Conservation (phyloP, 1,140 invertebrate species). For the Anastrepha obliqua region DNA sequence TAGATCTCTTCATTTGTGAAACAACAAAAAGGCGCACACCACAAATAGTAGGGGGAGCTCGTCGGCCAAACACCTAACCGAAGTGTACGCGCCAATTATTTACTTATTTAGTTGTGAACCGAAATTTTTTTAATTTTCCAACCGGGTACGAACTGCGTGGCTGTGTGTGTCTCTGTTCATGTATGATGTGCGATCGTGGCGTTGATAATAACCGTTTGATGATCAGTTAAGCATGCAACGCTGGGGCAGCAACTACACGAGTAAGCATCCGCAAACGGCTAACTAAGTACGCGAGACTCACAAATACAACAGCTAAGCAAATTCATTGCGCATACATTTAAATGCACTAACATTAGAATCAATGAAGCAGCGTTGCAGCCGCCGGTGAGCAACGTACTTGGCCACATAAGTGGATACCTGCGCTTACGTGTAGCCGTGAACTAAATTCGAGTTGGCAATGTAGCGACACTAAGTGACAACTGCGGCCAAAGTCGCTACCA, state of each 20-base stretch:
- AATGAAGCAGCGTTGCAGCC: not conserved
- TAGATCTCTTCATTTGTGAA: too few relatives aligned
- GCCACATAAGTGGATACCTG: not conserved
- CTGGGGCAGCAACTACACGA: not conserved
- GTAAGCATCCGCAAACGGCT: not conserved
- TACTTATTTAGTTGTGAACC: too few relatives aligned
- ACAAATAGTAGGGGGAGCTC: too few relatives aligned
- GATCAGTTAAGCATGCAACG: constrained; percentile 49
- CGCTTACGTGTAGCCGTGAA: constrained; percentile 29
- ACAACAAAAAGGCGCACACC: too few relatives aligned
- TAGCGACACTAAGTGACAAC: constrained; percentile 19
- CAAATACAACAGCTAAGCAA: not conserved
- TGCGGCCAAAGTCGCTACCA: constrained; percentile 39
- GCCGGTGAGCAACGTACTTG: not conserved
- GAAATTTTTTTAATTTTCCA: too few relatives aligned
- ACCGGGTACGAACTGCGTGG: too few relatives aligned
- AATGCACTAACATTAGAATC: not conserved
- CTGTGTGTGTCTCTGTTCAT: not conserved
- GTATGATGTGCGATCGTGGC: constrained; percentile 1
- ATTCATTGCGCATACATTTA: not conserved
- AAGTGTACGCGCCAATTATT: too few relatives aligned
- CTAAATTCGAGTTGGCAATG: constrained; percentile 12
- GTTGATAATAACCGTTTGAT: constrained; percentile 19
- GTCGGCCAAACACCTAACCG: too few relatives aligned
- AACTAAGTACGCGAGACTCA: not conserved